phyloP scores from a whole-genome alignment of 2,888 invertebrate genomes.

The Galeopsomyia nigrocyanea region DNA sequence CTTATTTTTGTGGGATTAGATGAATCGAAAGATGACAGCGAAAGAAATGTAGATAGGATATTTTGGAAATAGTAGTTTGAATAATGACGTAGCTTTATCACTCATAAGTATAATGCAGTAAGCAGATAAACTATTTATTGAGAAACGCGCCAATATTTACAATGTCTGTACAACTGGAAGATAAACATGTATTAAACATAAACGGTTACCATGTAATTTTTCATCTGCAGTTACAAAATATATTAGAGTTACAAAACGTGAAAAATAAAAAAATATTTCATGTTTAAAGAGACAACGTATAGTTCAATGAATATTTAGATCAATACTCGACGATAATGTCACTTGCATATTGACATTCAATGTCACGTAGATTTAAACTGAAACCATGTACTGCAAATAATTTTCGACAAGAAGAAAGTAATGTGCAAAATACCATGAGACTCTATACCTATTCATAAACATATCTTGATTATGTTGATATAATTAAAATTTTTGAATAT shows the following conservation, averaged over 20 bases:
- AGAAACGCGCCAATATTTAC: background rate
- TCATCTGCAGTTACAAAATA: conserved; percentile 10
- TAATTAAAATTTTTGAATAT: too few species aligned
- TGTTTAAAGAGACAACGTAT: conserved; percentile 13
- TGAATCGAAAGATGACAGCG: conserved; percentile 50
- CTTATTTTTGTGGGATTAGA: conserved; percentile 50
- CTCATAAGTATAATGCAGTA: conserved; percentile 1
- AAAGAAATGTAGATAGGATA: conserved; percentile 47
- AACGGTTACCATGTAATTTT: conserved; percentile 12
- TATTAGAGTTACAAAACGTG: conserved; percentile 7
- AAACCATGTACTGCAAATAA: conserved; percentile 10
- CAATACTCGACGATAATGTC: conserved; percentile 10
- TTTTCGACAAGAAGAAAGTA: conserved; percentile 10
- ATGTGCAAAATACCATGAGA: background rate
- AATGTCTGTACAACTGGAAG: too few species aligned
- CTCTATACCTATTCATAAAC: background rate
- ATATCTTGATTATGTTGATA: background rate
- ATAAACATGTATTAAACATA: too few species aligned
- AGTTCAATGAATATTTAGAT: conserved; percentile 11
- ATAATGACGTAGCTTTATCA: conserved; percentile 18
- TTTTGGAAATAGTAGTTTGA: conserved; percentile 46
- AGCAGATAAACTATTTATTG: conserved; percentile 3
- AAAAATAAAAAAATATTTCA: conserved; percentile 11
- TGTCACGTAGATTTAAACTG: conserved; percentile 20
- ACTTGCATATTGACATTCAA: conserved; percentile 21